phyloP scores from a whole-genome alignment of 2,797 vertebrate species.

The Halcyon badia region DNA sequence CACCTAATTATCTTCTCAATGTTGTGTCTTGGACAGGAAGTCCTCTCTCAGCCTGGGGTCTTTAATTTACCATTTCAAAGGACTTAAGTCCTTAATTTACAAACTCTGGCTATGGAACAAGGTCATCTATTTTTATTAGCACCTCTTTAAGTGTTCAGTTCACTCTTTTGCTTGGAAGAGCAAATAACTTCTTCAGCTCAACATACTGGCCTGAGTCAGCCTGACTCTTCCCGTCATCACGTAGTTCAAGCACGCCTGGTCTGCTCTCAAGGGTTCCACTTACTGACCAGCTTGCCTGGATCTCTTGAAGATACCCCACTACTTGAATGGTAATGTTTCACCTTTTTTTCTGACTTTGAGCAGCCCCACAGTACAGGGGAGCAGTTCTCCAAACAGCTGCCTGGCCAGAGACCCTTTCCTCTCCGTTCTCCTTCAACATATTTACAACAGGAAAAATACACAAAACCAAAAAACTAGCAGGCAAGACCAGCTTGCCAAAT shows the following conservation, averaged over 20 bases:
- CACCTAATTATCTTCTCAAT: background rate
- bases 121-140: conserved; percentile 3
- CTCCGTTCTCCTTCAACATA: background rate
- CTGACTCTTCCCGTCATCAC: background rate
- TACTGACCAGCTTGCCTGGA: background rate
- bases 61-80: background rate
- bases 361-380: background rate
- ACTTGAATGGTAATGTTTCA: background rate
- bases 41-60: background rate
- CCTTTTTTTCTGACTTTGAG: background rate
- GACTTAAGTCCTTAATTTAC: background rate
- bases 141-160: background rate
- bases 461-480: background rate
- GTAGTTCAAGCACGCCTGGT: background rate
- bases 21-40: background rate
- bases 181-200: background rate
- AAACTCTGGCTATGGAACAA: background rate
- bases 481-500: background rate
- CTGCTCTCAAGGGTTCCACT: background rate
- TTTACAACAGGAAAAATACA: background rate
- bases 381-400: background rate
- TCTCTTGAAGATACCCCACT: background rate
- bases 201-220: background rate
- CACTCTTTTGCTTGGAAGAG: background rate
- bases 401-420: background rate